Evolutionary conservation across 1,140 invertebrate genomes (phyloP).

Genomic region (Ceratosolen fusciceps): DNA sequence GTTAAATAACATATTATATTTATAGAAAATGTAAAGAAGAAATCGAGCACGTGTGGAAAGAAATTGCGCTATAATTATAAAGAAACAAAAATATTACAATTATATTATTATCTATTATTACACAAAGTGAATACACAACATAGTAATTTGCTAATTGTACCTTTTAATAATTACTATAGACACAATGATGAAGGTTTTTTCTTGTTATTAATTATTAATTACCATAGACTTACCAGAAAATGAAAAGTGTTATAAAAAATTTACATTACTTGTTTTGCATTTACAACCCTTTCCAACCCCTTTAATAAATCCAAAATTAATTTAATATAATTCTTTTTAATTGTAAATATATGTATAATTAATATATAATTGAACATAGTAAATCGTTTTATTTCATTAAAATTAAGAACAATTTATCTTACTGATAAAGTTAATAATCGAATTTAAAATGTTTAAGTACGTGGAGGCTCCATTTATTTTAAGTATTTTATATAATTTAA

Average conservation of each 20-base stretch:
- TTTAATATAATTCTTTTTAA: background rate
- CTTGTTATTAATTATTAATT: conserved; percentile 71
- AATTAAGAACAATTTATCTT: no score
- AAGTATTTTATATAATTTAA: conserved; percentile 15
- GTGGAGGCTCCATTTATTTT: conserved; percentile 5
- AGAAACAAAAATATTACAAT: conserved; percentile 68
- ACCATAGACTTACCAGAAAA: conserved; percentile 70
- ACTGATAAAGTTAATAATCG: background rate
- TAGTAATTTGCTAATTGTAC: conserved; percentile 73
- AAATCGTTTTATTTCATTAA: no score
- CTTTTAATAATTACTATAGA: conserved; percentile 73
- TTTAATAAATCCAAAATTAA: conserved; percentile 23
- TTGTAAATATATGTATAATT: conserved; percentile 15
- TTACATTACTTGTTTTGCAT: conserved; percentile 63
- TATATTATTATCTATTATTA: conserved; percentile 72
- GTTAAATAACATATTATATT: conserved; percentile 71
- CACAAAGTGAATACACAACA: conserved; percentile 72
- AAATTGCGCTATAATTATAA: conserved; percentile 68
- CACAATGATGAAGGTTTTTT: conserved; percentile 71
- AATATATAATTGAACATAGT: background rate
- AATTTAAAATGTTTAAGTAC: background rate
- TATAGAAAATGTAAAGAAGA: conserved; percentile 62
- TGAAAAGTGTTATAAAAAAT: conserved; percentile 70
- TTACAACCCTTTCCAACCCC: conserved; percentile 19
- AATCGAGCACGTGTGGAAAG: conserved; percentile 65